phyloP scores from a whole-genome alignment of 2,113 vertebrate species.

The Lipophrys pholis region DNA sequence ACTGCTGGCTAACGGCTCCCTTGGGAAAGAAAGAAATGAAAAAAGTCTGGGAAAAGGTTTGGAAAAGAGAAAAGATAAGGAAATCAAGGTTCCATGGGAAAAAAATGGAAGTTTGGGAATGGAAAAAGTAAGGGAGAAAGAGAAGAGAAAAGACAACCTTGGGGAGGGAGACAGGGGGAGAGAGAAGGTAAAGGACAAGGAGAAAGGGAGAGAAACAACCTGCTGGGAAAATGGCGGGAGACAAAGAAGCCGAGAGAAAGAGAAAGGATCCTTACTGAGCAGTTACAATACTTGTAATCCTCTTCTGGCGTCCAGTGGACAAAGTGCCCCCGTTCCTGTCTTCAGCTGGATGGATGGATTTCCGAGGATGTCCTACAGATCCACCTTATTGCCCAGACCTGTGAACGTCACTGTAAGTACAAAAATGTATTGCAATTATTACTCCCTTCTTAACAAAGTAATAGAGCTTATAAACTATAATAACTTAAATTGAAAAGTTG shows the following conservation, averaged over 20 bases:
- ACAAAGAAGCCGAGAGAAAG: slow-evolving; percentile 66
- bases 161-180: slow-evolving; percentile 43
- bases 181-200: slow-evolving; percentile 44
- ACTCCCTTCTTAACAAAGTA: too few relatives aligned
- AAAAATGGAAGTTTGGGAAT: slow-evolving; percentile 41
- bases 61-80: slow-evolving; percentile 54
- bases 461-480: too few relatives aligned
- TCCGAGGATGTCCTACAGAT: slow-evolving; percentile 82
- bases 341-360: slow-evolving; percentile 79
- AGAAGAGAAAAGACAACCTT: slow-evolving; percentile 48
- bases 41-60: slow-evolving; percentile 41
- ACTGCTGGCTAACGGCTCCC: slow-evolving; percentile 54
- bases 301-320: slow-evolving; percentile 18
- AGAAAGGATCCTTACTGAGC: slow-evolving; percentile 40
- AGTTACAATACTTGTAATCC: slow-evolving; percentile 37
- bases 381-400: slow-evolving; percentile 82
- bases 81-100: slow-evolving; percentile 53
- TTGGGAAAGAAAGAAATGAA: slow-evolving; percentile 57
- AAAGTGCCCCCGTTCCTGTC: slow-evolving; percentile 55
- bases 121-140: slow-evolving; percentile 54
- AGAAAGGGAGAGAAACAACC: slow-evolving; percentile 33
- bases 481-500: too few relatives aligned
- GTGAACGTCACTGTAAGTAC: slow-evolving; percentile 84
- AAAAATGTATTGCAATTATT: not conserved
- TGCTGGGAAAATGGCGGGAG: slow-evolving; percentile 55